Evolutionary conservation across 2,113 vertebrate species (phyloP).

Genomic region (Bungarus multicinctus): DNA sequence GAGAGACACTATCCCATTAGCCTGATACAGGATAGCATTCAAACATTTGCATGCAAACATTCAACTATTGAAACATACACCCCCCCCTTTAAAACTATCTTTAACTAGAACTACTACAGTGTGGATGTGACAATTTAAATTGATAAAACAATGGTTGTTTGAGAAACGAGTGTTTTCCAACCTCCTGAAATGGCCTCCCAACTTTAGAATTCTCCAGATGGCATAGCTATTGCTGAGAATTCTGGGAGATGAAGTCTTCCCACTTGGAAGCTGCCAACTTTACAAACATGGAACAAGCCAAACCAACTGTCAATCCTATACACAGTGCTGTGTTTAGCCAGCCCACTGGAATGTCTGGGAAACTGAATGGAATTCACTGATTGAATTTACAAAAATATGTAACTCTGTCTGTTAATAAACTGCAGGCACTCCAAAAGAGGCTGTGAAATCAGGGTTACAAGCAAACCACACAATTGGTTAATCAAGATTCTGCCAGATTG

Average conservation of each 20-base stretch:
- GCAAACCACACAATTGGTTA: background rate
- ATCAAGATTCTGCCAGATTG: background rate
- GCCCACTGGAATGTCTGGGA: background rate
- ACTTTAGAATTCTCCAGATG: background rate
- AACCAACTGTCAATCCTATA: background rate
- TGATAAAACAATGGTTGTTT: background rate
- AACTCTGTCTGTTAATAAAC: slow-evolving; percentile 17
- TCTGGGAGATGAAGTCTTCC: background rate
- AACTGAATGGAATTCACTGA: background rate
- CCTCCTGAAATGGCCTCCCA: background rate
- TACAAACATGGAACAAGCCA: background rate
- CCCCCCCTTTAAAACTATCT: background rate
- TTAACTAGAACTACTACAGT: background rate
- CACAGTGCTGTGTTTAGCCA: background rate
- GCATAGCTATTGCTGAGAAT: background rate
- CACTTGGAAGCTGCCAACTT: background rate
- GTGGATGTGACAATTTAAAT: background rate
- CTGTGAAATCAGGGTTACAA: background rate
- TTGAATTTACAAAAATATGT: background rate
- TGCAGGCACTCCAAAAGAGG: background rate
- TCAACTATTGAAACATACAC: background rate
- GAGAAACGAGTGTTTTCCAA: background rate
- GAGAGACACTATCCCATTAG: background rate
- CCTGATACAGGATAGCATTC: background rate
- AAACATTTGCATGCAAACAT: background rate